Base-by-base conservation (phyloP, 2,113 vertebrate genomes). In the Hyperopisus bebe region DNA sequence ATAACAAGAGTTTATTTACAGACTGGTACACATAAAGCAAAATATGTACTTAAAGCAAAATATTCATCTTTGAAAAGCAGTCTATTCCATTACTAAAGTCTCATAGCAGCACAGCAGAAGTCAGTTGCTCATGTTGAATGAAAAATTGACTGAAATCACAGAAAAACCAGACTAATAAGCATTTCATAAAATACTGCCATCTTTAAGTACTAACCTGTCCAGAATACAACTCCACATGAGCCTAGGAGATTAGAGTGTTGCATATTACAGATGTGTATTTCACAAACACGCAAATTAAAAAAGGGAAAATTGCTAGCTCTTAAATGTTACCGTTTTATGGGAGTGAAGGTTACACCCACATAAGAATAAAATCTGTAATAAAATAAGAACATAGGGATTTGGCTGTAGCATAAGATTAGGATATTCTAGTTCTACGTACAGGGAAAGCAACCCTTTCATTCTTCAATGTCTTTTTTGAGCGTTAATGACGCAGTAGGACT, bases 1-100 rank as follows among this genome's bases (percentile, higher is more conserved):
- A 89, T 42, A 90, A 27, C 19, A 88, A 66, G 27, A 47, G 35
- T 70, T 88, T 44, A 62, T 88, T 88, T 62, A n/a, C 53, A 58
- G 19, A 31, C 27, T 48, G 87, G 39, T 70, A 42, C 39, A 58
- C 10, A 70, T 46, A 44, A 47, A 21, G 58, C 62, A 47, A 88
- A 70, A 47, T 15, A 27, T 8, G 87, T 17, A 88, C 62, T 88
- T 74, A n/a, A 74, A 47, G 7, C 39, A 31, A 55, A 46, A 50
- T 19, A 77, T 47, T 42, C 21, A 24, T n/a, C 62, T 70, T 44
- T 27, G 27, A 88, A 88, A 70, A 70, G 35, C 51, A 46, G 19
- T 31, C 55, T 46, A 27, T 66, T 46, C n/a, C 35, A 15, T 31
- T 46, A 66, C 39, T 42, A 31, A 35, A 80, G 13, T 8, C 4